Conservation (phyloP, 2,113 vertebrate species). For the Triplophysa rosa region DNA sequence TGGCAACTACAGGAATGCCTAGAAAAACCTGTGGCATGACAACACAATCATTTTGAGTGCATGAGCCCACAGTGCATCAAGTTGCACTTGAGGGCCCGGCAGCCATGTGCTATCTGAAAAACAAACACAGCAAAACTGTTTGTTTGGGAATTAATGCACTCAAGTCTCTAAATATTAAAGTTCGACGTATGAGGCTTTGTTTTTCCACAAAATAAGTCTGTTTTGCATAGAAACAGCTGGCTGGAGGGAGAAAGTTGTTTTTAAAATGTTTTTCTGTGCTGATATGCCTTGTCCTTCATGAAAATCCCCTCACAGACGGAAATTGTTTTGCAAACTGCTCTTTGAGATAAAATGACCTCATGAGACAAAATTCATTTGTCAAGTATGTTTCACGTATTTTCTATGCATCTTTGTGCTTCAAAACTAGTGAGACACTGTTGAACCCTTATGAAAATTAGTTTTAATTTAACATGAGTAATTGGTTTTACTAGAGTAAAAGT, state of each 20-base stretch:
- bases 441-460: too few relatives aligned
- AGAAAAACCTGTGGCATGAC: constrained; percentile 4
- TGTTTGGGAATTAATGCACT: neutral
- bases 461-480: too few relatives aligned
- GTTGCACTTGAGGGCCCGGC: neutral
- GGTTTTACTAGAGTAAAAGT: too few relatives aligned
- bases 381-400: too few relatives aligned
- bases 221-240: neutral
- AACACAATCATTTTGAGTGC: constrained; percentile 29
- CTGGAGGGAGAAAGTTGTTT: neutral
- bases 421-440: too few relatives aligned
- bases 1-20: neutral
- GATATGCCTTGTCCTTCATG: neutral
- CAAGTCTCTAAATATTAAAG: constrained; percentile 13
- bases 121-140: neutral
- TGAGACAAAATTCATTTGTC: too few relatives aligned
- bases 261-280: neutral
- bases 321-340: too few relatives aligned
- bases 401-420: too few relatives aligned
- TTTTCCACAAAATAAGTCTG: neutral
- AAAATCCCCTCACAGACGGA: too few relatives aligned
- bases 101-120: neutral
- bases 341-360: too few relatives aligned
- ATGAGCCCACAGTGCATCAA: neutral
- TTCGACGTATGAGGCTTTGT: neutral